These are phyloP conservation scores for Lutraria lutraria DNA, from an alignment of 2,888 invertebrate species.

Conservation along the genomic window DNA sequence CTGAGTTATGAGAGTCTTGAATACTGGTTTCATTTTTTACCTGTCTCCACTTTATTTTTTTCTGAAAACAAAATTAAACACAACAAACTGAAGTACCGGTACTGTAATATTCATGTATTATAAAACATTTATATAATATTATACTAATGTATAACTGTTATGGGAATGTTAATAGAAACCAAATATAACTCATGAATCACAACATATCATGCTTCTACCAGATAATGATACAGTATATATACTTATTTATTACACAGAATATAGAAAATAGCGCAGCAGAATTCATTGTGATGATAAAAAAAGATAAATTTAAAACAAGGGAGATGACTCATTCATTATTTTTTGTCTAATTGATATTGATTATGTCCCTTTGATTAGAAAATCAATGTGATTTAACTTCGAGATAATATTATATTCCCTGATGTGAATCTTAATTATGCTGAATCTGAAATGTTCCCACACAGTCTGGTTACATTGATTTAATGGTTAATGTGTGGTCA, in stretches of 20 bases:
- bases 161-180: neutral
- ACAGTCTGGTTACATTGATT: neutral
- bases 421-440: neutral
- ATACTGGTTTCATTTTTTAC: neutral
- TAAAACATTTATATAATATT: neutral
- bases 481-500: neutral
- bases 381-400: neutral
- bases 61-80: slow-evolving; percentile 4
- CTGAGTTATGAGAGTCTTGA: neutral
- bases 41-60: neutral
- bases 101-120: neutral
- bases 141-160: neutral
- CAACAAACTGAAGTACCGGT: neutral
- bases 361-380: slow-evolving; percentile 5
- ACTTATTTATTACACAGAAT: neutral
- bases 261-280: neutral
- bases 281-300: neutral
- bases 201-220: neutral
- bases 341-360: neutral
- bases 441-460: neutral
- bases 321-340: neutral
- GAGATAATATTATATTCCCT: neutral
- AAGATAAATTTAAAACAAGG: neutral
- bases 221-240: neutral
- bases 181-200: neutral